Evolutionary conservation across 2,113 vertebrate species (phyloP).

Genomic region (Strigops habroptila): DNA sequence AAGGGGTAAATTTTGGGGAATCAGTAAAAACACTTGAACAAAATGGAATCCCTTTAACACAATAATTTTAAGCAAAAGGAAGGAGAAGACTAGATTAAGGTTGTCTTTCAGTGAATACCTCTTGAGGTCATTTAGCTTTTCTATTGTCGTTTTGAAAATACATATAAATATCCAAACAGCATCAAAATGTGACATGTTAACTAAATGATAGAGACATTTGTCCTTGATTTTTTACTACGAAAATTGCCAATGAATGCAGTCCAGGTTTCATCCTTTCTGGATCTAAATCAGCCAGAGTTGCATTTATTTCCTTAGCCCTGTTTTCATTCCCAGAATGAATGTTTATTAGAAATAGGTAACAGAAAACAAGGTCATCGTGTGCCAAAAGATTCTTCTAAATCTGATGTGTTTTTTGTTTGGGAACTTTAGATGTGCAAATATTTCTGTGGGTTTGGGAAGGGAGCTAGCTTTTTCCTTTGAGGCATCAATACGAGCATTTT

Average conservation of each 20-base stretch:
- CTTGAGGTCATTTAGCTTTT: not conserved
- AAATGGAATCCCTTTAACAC: not conserved
- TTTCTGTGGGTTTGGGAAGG: slow-evolving; percentile 54
- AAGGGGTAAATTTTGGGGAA: not conserved
- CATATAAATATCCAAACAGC: not conserved
- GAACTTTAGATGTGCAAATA: slow-evolving; percentile 24
- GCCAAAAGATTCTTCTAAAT: slow-evolving; percentile 35
- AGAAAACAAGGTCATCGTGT: slow-evolving; percentile 20
- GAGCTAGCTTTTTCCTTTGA: slow-evolving; percentile 28
- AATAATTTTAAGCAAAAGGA: not conserved
- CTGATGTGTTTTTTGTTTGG: slow-evolving; percentile 21
- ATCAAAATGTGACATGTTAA: not conserved
- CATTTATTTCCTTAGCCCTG: slow-evolving; percentile 14
- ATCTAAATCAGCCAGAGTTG: slow-evolving; percentile 15
- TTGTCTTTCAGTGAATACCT: not conserved
- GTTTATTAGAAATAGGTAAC: slow-evolving; percentile 62
- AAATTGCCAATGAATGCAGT: slow-evolving; percentile 3
- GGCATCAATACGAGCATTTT: not conserved
- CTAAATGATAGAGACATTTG: not conserved
- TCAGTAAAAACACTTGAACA: not conserved
- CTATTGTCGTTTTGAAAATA: not conserved
- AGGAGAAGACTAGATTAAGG: not conserved
- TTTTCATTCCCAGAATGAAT: slow-evolving; percentile 10
- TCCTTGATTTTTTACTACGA: not conserved
- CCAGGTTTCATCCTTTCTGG: slow-evolving; percentile 4